These are phyloP conservation scores for human DNA, from an alignment of 2,113 vertebrate species.

Conservation along the genomic window DNA sequence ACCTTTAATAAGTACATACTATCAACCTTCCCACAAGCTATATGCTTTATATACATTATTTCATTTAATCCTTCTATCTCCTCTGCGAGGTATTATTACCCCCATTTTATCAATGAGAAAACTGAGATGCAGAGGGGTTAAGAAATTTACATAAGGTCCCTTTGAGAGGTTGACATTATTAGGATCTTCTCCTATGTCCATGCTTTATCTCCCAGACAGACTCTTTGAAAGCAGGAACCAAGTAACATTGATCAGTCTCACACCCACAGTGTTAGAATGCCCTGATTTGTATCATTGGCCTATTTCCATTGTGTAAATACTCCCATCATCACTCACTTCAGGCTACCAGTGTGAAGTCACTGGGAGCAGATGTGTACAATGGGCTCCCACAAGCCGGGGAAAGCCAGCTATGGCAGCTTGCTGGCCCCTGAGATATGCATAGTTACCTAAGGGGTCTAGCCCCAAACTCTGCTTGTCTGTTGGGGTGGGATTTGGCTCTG, in stretches of 20 bases:
- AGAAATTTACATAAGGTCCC: neutral
- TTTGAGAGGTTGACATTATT: neutral
- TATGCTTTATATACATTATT: neutral
- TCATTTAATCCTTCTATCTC: neutral
- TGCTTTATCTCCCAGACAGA: neutral
- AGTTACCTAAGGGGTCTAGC: neutral
- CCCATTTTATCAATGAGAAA: neutral
- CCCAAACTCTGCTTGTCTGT: neutral
- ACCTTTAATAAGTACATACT: neutral
- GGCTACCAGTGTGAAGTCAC: neutral
- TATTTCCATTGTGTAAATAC: neutral
- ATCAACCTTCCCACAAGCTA: neutral
- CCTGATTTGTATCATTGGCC: rapidly evolving
- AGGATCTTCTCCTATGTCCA: neutral
- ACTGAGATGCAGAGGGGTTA: neutral
- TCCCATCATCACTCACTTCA: neutral
- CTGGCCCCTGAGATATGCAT: neutral
- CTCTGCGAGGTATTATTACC: neutral
- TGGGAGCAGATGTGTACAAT: rapidly evolving
- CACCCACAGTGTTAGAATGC: neutral
- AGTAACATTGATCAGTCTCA: neutral
- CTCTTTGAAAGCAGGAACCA: neutral
- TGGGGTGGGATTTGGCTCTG: neutral
- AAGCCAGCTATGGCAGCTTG: neutral
- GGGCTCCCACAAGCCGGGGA: rapidly evolving